Evolutionary conservation across 2,113 vertebrate genomes (phyloP), one percentile per base, ranked within the genome.

Genomic region (Astatoreochromis straeleni): DNA sequence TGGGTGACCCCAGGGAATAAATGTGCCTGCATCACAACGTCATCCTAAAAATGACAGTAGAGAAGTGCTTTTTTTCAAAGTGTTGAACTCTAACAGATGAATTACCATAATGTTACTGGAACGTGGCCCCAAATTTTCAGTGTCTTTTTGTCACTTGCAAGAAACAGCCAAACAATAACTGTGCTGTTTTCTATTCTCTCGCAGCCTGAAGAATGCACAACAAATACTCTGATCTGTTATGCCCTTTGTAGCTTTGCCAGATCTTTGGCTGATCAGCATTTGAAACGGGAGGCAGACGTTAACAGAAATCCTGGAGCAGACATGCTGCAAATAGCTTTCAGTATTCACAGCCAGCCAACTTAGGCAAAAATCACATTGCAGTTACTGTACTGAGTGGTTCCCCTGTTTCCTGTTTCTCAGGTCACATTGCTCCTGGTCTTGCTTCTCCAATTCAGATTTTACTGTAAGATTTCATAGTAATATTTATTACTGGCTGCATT

Each of bases 191-290:
- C 10, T 82, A 38, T 70, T 83, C 60, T 81, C 19, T 79, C 38
- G 7, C 42, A 90, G 85, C 42, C 73, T 82, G 83, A 81, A 78
- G 42, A 78, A 78, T 31, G 70, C 70, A 80, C 70, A 87, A 70
- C 54, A 68, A 81, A 51, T 19, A 14, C 79, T 90, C 73, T 88
- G 91, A 94, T 93, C 91, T 86, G 73, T 68, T 47, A 81, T 88
- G 83, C 90, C 78, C 70, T 92, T 85, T 92, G 29, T 75, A 79
- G 60, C 84, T 24, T 57, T 87, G 88, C 90, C 90, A 90, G 78
- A 89, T 68, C 65, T 88, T 88, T 88, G 57, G 63, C 80, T 89
- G 87, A 85, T 85, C 83, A 88, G 80, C 55, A 42, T 6, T 55
- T 51, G 75, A 91, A 85, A 83, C 42, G 19, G 80, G 57, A 87